Evolutionary conservation across 2,888 invertebrate species (phyloP).

Genomic region (Lycocerus yunnanus): DNA sequence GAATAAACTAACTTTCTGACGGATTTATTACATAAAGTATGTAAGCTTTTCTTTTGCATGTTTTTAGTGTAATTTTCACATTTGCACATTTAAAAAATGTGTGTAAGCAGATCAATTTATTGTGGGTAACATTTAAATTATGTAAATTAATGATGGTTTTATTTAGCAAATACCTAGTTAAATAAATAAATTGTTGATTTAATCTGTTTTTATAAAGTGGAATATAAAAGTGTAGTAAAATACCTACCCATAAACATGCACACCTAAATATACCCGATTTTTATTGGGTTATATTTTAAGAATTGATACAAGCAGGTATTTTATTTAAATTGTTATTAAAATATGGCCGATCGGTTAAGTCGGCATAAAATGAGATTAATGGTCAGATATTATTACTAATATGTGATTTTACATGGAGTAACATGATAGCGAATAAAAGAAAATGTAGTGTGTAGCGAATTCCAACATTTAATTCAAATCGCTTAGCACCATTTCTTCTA

Average conservation of each 20-base stretch:
- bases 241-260: constrained; percentile 36
- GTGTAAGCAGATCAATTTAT: neutral
- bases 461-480: constrained; percentile 21
- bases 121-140: neutral
- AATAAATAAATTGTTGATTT: neutral
- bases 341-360: constrained; percentile 33
- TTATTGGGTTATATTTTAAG: constrained; percentile 38
- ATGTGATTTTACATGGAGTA: constrained; percentile 34
- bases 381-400: constrained; percentile 35
- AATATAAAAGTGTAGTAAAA: constrained; percentile 27
- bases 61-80: neutral
- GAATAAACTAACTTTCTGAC: constrained; percentile 7
- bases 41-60: neutral
- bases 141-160: neutral
- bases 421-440: constrained; percentile 35
- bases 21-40: neutral
- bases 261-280: constrained; percentile 37
- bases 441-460: constrained; percentile 32
- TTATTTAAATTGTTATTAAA: neutral
- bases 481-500: constrained; percentile 17
- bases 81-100: neutral
- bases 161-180: neutral
- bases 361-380: constrained; percentile 37
- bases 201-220: constrained; percentile 14
- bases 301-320: constrained; percentile 27